Base-by-base conservation (phyloP, 2,797 vertebrate species). In the Tiaroga cobitis region DNA sequence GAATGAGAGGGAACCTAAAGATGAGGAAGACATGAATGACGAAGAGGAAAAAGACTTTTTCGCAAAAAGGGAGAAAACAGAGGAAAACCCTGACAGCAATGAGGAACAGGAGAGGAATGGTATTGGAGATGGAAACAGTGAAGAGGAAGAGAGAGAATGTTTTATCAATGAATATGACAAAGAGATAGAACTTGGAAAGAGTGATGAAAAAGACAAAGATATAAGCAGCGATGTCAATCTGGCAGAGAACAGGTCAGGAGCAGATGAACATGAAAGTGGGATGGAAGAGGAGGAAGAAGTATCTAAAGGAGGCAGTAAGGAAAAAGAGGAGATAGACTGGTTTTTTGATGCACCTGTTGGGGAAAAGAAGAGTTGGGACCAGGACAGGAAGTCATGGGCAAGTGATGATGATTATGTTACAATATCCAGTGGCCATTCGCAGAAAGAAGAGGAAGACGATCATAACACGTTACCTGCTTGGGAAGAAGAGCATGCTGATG, bases 401-500 rank as follows among this genome's bases (percentile, higher is more conserved):
- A 69, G 81, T 26, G 29, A 59, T 37, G 83, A 54, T 26, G 65
- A 83, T 29, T 51, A 63, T 51, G 65, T 70, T 59, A 82, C 29
- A 41, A 63, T 72, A 41, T 16, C 39, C 67, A 61, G 24, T 86
- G 78, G 34, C 21, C 13, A 78, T 34, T 59, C 37, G 0, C 43
- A 72, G 26, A 41, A 84, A 77, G 49, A 21, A 13, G 56, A 86
- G 69, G 87, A 39, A 13, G 63, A 77, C 1, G 41, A 43, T 59
- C 63, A 26, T 46, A 43, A 24, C 21, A 18, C 11, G 37, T 56
- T 39, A 34, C 13, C 21, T 39, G 19, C 51, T 43, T 78, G 49
- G 69, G 63, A 67, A 26, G 46, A 29, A 21, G 70, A 56, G 8
- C 2, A 9, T 29, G 19, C 5, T 61, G 46, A 59, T 54, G 74